Percentiles rank a stretch among this genome's conserved stretches.
Conservation (phyloP, 2,113 vertebrate species). For the Rhagologus leucostigma region DNA sequence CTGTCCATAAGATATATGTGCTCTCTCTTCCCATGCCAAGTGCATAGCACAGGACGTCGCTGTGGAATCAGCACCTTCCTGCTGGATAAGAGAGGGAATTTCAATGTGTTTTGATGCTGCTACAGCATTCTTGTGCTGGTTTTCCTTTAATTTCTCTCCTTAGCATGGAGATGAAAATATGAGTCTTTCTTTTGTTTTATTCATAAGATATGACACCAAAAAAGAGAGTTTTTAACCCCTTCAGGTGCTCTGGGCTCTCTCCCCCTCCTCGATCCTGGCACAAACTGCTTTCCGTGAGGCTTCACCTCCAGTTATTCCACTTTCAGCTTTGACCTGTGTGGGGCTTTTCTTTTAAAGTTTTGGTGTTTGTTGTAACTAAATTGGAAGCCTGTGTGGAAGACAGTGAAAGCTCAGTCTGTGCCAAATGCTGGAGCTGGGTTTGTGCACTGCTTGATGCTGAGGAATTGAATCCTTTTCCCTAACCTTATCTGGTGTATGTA, state of each 20-base stretch:
- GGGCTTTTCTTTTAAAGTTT: background rate
- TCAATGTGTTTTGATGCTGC: background rate
- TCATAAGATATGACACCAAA: background rate
- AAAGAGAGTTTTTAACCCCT: background rate
- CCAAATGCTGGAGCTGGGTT: background rate
- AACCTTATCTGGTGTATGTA: background rate
- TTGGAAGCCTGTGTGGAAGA: background rate
- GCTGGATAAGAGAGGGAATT: background rate
- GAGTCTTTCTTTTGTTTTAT: background rate
- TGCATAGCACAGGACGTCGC: background rate
- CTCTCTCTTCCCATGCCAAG: background rate
- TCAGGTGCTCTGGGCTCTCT: background rate
- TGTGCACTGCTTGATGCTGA: background rate
- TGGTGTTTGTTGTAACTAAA: background rate
- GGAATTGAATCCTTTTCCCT: background rate
- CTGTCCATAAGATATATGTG: background rate
- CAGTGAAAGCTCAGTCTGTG: background rate
- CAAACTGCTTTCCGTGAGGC: background rate
- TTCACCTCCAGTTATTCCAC: background rate
- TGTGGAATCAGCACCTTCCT: background rate
- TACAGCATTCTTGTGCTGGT: background rate
- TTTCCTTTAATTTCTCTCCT: background rate
- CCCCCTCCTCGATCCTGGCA: background rate
- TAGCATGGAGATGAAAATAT: background rate
- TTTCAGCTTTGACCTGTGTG: background rate